Base-by-base conservation (phyloP, 2,113 vertebrate species). In the Poeciliopsis occidentalis region DNA sequence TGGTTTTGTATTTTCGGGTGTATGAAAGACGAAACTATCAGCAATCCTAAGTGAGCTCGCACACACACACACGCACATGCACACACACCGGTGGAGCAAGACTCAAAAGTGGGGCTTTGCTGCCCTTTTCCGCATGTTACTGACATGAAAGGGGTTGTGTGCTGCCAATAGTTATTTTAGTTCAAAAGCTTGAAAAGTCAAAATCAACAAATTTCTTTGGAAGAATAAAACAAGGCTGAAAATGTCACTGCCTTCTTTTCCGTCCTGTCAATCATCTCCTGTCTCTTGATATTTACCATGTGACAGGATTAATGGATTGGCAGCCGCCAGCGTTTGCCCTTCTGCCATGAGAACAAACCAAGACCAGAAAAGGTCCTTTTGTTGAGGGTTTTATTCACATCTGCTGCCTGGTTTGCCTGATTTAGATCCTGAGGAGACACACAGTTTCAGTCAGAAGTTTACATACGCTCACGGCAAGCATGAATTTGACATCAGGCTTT, bases 161-260 rank as follows among this genome's bases (percentile, higher is more conserved):
- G 26, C 0, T 19, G 0, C 0, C 60, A 73, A 51, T 1, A 44
- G 22, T 39, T 12, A 1, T 41, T 41, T 57, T 41, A 73, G 61
- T 60, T 54, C 13, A 19, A 17, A 63, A 7, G 17, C 27, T 51
- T 71, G 62, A 75, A 12, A 62, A 67, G 1, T 4, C 39, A 27
- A 17, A 37, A 29, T n/a, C 27, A 47, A 62, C 0, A 22, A 29
- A 2, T 32, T 13, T 39, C 60, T 60, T 12, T 17, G 29, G 0
- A 54, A 19, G 17, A 66, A 30, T 10, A 60, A 41, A 24, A 41
- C 17, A 29, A 41, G 57, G 22, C 39, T 37, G 37, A 37, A 73
- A 73, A 65, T 64, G 62, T 73, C 71, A 65, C 22, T 57, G 62
- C 62, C 30, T 73, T 27, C 41, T 37, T 37, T 73, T 26, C 4